phyloP scores from a whole-genome alignment of 2,888 invertebrate species.

The Stenurella melanura region DNA sequence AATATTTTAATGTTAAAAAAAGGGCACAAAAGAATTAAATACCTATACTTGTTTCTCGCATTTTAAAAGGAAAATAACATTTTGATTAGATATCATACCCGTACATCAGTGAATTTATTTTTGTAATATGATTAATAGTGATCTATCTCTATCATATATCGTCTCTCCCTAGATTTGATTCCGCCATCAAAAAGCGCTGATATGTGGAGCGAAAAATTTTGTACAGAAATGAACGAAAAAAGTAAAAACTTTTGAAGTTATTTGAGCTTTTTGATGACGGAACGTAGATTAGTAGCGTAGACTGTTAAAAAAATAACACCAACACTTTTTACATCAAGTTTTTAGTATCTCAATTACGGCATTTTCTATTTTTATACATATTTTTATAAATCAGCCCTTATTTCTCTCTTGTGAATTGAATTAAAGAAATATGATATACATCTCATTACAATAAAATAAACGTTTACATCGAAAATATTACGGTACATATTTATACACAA shows the following conservation, averaged over 20 bases:
- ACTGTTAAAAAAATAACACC: slow-evolving; percentile 55
- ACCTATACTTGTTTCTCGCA: too few species aligned
- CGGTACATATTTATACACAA: slow-evolving; percentile 54
- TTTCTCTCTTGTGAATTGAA: slow-evolving; percentile 71
- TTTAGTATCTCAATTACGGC: slow-evolving; percentile 60
- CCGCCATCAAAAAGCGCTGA: slow-evolving; percentile 36
- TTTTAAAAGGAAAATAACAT: background rate
- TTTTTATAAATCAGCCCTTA: slow-evolving; percentile 72
- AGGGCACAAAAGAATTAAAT: too few species aligned
- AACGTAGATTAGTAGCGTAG: slow-evolving; percentile 45
- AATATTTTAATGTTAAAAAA: too few species aligned
- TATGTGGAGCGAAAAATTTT: slow-evolving; percentile 31
- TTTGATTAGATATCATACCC: background rate
- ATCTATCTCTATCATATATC: background rate
- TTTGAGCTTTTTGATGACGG: slow-evolving; percentile 25
- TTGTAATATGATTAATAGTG: background rate
- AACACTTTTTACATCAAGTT: slow-evolving; percentile 59
- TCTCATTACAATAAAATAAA: slow-evolving; percentile 52
- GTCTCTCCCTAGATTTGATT: background rate
- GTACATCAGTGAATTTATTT: background rate
- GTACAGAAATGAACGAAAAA: slow-evolving; percentile 12
- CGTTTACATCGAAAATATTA: slow-evolving; percentile 35
- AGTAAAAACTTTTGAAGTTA: background rate
- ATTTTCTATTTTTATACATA: slow-evolving; percentile 67
- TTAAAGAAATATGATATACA: slow-evolving; percentile 70